Evolutionary conservation across 1,140 invertebrate genomes (phyloP).

Genomic region (Tetragonula clypearis): DNA sequence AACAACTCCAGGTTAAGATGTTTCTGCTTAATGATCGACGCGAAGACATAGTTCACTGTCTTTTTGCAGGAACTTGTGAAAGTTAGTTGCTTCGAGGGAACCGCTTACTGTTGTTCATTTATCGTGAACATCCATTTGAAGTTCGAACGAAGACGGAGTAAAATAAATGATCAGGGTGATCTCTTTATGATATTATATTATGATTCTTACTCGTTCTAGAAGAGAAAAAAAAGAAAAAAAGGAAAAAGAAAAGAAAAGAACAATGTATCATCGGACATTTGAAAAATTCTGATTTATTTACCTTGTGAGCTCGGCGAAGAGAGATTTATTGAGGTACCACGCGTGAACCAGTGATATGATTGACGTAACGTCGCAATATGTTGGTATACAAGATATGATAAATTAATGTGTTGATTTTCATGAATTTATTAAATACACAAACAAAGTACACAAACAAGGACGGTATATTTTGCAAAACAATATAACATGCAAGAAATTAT

Average conservation of each 20-base stretch:
- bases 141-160: not conserved
- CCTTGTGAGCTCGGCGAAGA: not conserved
- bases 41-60: not conserved
- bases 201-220: not conserved
- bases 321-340: slow-evolving; percentile 46
- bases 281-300: not conserved
- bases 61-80: not conserved
- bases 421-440: slow-evolving; percentile 34
- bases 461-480: slow-evolving; percentile 18
- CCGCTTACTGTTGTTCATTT: not conserved
- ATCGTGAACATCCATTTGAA: not conserved
- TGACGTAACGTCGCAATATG: not conserved
- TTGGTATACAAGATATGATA: not conserved
- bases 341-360: not conserved
- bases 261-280: not conserved
- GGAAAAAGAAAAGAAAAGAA: no score
- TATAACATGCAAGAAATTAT: slow-evolving; percentile 17
- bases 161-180: not conserved
- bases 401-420: not conserved
- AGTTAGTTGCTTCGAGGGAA: not conserved
- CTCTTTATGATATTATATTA: not conserved
- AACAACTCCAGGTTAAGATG: not conserved
- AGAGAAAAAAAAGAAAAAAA: no score
- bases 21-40: not conserved
- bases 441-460: slow-evolving; percentile 9